Conservation (phyloP, 23 tunicate species). For the Halocynthia roretzi region DNA sequence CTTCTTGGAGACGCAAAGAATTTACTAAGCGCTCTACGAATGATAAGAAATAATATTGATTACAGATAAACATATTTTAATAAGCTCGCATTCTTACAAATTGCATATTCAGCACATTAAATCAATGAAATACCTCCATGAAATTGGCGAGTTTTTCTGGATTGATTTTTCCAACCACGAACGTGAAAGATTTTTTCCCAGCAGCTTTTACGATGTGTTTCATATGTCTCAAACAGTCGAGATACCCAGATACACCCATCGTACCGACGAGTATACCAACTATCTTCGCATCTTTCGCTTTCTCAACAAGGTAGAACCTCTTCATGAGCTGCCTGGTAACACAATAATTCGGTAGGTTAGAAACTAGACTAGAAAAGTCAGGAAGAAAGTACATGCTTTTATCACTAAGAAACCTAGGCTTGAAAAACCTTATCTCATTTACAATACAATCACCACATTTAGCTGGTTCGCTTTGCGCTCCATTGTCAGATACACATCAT, state of each 20-base stretch:
- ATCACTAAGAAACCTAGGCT: too few relatives aligned
- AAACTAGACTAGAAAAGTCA: not conserved
- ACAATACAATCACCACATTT: too few relatives aligned
- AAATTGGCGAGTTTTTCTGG: constrained; percentile 88
- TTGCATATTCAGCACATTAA: too few relatives aligned
- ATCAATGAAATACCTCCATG: constrained; percentile 40
- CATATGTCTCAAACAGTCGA: constrained; percentile 43
- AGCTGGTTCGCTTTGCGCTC: too few relatives aligned
- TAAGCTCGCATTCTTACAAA: too few relatives aligned
- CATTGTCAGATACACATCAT: too few relatives aligned
- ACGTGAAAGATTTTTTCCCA: constrained; percentile 53
- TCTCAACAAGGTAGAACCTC: constrained; percentile 55
- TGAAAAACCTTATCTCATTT: too few relatives aligned
- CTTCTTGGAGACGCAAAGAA: too few relatives aligned
- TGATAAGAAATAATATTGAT: too few relatives aligned
- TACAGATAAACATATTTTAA: too few relatives aligned
- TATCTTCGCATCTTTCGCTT: constrained; percentile 71
- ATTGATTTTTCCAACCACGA: constrained; percentile 80
- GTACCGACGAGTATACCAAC: constrained; percentile 87
- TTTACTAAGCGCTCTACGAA: too few relatives aligned
- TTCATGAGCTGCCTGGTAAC: constrained; percentile 41
- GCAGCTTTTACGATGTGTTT: constrained; percentile 43
- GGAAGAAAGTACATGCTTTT: too few relatives aligned
- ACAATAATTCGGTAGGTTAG: not conserved
- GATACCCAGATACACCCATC: constrained; percentile 82